Percentiles rank a stretch among this genome's conserved stretches.
Evolutionary conservation across 1,140 invertebrate genomes (phyloP).

Genomic region (Episyrphus balteatus): DNA sequence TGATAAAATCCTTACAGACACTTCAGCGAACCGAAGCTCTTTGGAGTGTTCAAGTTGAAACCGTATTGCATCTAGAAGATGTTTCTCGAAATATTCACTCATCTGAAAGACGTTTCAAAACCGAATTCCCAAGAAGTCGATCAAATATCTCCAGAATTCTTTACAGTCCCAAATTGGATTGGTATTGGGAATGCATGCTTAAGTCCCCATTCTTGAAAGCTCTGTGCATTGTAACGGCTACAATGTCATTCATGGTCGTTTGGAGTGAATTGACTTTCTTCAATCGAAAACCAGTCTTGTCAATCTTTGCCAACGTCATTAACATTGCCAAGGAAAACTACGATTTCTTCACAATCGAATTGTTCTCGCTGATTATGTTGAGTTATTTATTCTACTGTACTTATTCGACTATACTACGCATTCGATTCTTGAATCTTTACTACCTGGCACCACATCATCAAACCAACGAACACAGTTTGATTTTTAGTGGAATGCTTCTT

Average conservation of each 20-base stretch:
- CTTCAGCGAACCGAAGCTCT: constrained; percentile 83
- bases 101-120: constrained; percentile 63
- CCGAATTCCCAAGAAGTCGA: constrained; percentile 54
- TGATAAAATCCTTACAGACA: constrained; percentile 80
- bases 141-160: constrained; percentile 45
- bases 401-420: constrained; percentile 94
- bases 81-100: constrained; percentile 67
- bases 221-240: constrained; percentile 59
- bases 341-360: constrained; percentile 90
- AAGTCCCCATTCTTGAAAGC: constrained; percentile 62
- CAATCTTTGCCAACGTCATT: constrained; percentile 89
- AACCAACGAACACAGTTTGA: constrained; percentile 96
- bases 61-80: constrained; percentile 78
- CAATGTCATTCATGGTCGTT: constrained; percentile 81
- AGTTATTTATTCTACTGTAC: constrained; percentile 94
- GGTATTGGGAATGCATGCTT: constrained; percentile 88
- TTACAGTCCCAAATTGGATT: constrained; percentile 65
- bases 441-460: constrained; percentile 94
- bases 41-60: constrained; percentile 77
- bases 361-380: constrained; percentile 80
- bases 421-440: constrained; percentile 92
- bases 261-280: constrained; percentile 99
- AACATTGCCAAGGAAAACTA: constrained; percentile 68
- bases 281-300: constrained; percentile 78
- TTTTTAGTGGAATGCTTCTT: constrained; percentile 96